A percentile compares a stretch with the other conserved stretches of the same genome.
phyloP scores from a whole-genome alignment of 1,140 invertebrate species.

The Calephelis nemesis region DNA sequence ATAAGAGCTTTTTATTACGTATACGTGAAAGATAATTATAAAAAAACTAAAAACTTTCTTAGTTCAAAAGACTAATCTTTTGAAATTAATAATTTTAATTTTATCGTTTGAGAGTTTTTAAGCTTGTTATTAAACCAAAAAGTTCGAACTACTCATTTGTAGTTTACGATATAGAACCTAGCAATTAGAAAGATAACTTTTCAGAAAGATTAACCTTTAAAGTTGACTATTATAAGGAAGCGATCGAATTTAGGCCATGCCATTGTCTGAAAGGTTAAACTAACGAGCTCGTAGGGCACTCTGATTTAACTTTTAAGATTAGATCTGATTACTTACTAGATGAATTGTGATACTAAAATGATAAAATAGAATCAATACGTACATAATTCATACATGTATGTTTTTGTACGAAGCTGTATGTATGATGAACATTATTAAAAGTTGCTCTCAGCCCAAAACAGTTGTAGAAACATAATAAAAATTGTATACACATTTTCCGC shows the following conservation, averaged over 20 bases:
- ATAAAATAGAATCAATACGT: too few relatives aligned
- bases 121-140: not conserved
- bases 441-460: too few relatives aligned
- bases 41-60: not conserved
- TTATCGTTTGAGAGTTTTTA: too few relatives aligned
- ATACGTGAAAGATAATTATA: not conserved
- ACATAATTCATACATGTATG: too few relatives aligned
- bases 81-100: too few relatives aligned
- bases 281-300: not conserved
- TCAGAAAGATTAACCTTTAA: not conserved
- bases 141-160: not conserved
- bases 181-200: not conserved
- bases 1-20: not conserved
- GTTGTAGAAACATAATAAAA: too few relatives aligned
- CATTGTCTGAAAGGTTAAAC: not conserved
- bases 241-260: not conserved
- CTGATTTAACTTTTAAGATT: not conserved
- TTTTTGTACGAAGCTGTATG: too few relatives aligned
- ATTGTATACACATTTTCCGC: too few relatives aligned
- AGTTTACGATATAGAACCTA: not conserved
- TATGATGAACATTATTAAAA: too few relatives aligned
- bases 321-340: not conserved
- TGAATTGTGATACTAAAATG: too few relatives aligned
- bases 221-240: not conserved
- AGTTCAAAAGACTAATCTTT: not conserved